phyloP scores from a whole-genome alignment of 1,140 invertebrate genomes.

The Leptinotarsa undecemlineata region DNA sequence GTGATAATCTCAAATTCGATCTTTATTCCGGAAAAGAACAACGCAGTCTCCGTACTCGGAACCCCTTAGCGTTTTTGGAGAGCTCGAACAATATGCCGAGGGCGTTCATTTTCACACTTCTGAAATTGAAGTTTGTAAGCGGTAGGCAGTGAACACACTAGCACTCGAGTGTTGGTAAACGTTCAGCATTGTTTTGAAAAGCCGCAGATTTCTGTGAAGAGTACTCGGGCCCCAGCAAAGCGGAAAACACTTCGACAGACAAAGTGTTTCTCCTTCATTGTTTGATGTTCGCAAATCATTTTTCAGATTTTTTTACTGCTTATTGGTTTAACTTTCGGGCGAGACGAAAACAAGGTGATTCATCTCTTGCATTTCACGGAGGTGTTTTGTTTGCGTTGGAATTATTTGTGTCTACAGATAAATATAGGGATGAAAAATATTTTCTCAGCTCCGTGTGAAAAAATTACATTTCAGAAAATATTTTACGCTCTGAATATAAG shows the following conservation, averaged over 20 bases:
- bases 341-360: constrained; percentile 7
- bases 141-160: background rate
- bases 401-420: background rate
- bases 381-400: background rate
- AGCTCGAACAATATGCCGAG: background rate
- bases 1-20: no score
- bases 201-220: background rate
- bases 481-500: no score
- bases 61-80: background rate
- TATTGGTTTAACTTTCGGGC: background rate
- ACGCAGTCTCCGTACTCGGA: background rate
- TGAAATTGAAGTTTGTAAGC: background rate
- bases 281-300: constrained; percentile 6
- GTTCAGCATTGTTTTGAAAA: background rate
- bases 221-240: background rate
- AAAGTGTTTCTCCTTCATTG: background rate
- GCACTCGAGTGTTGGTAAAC: background rate
- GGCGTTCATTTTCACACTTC: constrained; percentile 1
- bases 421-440: no score
- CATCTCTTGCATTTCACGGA: background rate
- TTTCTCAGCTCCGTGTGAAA: no score
- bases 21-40: background rate
- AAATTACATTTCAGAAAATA: no score
- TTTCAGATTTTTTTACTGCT: constrained; percentile 1
- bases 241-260: constrained; percentile 4